A percentile compares a stretch with the other conserved stretches of the same genome.
Conservation (phyloP, 2,113 vertebrate genomes). For the Falco punctatus region DNA sequence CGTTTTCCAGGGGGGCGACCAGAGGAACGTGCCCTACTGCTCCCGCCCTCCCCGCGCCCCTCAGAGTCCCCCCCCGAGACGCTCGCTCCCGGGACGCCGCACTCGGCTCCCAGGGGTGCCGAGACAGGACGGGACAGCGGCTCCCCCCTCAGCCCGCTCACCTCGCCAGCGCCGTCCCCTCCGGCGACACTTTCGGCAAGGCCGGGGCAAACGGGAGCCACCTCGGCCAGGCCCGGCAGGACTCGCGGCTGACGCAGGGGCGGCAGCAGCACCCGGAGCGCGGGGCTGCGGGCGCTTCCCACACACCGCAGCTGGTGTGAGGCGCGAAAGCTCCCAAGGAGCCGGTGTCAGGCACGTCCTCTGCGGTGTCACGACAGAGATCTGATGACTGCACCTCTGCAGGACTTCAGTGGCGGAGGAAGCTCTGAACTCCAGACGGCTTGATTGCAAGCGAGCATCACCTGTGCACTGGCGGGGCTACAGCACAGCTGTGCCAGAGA, state of each 20-base stretch:
- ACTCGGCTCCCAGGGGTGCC: not conserved
- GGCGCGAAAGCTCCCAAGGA: not conserved
- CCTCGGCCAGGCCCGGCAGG: not conserved
- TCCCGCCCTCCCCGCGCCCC: not conserved
- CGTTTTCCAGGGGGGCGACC: not conserved
- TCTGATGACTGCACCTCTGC: no score
- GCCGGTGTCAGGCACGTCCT: not conserved
- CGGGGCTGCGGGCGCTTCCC: not conserved
- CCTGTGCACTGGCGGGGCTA: not conserved
- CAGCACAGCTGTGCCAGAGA: not conserved
- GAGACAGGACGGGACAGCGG: no score
- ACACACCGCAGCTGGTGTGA: no score
- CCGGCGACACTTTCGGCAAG: not conserved
- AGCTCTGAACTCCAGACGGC: not conserved
- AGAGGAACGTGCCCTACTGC: not conserved
- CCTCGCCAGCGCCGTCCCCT: not conserved
- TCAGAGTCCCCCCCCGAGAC: not conserved
- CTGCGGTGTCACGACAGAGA: not conserved
- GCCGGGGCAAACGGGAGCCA: accelerated
- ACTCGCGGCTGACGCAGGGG: accelerated
- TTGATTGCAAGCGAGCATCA: not conserved
- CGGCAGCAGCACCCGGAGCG: not conserved
- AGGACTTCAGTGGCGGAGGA: not conserved
- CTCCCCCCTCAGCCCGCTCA: not conserved
- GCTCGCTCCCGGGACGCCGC: not conserved